Evolutionary conservation across 2,113 vertebrate genomes (phyloP).

Genomic region (Microtus ochrogaster): DNA sequence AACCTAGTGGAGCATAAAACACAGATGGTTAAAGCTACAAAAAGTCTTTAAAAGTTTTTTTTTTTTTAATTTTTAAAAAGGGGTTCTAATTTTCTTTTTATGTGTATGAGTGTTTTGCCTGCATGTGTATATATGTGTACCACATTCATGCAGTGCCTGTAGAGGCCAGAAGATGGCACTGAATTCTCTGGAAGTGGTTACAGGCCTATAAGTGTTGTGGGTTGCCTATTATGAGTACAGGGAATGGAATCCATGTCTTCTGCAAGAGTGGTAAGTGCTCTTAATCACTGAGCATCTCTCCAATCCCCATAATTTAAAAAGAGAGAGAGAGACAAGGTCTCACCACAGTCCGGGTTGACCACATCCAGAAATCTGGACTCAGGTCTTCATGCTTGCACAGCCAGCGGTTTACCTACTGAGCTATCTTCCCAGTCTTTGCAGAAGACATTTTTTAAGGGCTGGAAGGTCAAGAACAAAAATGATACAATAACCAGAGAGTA

Average conservation of each 20-base stretch:
- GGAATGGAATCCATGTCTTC: background rate
- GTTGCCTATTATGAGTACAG: background rate
- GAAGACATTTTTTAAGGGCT: background rate
- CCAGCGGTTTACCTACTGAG: background rate
- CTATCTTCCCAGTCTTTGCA: background rate
- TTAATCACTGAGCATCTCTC: background rate
- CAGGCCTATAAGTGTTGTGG: background rate
- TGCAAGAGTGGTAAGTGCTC: background rate
- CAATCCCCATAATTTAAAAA: background rate
- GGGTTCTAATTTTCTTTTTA: background rate
- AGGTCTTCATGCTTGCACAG: background rate
- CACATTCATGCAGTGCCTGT: background rate
- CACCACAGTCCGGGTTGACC: background rate
- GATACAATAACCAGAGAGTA: background rate
- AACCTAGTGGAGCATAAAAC: constrained; percentile 87
- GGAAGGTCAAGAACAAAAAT: background rate
- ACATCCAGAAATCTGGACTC: background rate
- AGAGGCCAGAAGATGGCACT: background rate
- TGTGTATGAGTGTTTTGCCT: background rate
- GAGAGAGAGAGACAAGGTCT: no score
- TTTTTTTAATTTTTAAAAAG: background rate
- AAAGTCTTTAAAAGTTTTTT: background rate
- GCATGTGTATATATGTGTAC: background rate
- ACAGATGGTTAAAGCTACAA: constrained; percentile 28
- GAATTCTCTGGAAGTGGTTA: background rate